Conservation (phyloP, 2,113 vertebrate species). For the Nerophis ophidion region DNA sequence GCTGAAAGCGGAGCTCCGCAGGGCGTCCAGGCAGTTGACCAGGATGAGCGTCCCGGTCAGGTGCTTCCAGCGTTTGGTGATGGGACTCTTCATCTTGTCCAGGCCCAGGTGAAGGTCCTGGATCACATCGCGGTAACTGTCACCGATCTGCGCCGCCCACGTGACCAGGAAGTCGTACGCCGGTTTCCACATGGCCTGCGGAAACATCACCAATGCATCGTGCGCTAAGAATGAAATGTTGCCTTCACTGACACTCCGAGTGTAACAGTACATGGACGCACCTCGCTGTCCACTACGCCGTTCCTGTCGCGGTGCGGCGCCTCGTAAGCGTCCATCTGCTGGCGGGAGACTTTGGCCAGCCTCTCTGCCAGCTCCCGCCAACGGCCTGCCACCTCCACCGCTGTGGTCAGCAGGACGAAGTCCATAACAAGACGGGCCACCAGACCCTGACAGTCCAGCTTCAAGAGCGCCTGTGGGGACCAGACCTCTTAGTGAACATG, state of each 20-base stretch:
- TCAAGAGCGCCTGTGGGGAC: conserved; percentile 81
- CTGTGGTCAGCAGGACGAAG: conserved; percentile 93
- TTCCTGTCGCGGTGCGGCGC: conserved; percentile 86
- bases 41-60: conserved; percentile 93
- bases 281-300: conserved; percentile 88
- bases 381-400: conserved; percentile 88
- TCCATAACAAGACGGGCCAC: conserved; percentile 91
- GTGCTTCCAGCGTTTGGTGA: conserved; percentile 97
- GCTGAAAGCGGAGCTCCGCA: conserved; percentile 90
- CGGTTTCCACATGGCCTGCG: conserved; percentile 98
- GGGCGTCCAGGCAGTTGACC: conserved; percentile 86
- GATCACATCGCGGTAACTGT: conserved; percentile 95
- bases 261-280: conserved; percentile 35
- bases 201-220: background rate
- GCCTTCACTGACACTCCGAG: too few species aligned
- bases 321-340: conserved; percentile 96
- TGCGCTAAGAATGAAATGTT: too few species aligned
- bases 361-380: conserved; percentile 95
- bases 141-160: conserved; percentile 93
- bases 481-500: too few species aligned
- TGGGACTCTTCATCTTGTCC: conserved; percentile 95
- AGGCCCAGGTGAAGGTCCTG: conserved; percentile 92
- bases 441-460: conserved; percentile 95
- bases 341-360: conserved; percentile 84
- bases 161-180: conserved; percentile 94